Conservation (phyloP, 2,888 invertebrate species). For the Mimumesa dahlbomi region DNA sequence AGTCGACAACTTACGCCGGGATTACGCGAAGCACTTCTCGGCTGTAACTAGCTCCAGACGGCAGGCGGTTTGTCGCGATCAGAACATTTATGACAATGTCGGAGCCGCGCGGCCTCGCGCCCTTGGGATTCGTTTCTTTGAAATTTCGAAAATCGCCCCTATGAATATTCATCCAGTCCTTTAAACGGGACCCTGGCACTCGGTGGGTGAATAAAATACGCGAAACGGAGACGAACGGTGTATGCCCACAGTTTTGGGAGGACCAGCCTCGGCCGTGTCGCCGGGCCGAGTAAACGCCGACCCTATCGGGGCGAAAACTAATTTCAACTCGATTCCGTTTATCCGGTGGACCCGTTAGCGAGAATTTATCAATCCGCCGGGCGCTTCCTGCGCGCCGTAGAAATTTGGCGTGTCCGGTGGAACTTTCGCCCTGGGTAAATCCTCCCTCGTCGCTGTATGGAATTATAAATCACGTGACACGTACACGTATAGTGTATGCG, state of each 20-base stretch:
- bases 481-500: no score
- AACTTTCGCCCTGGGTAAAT: no score
- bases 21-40: slow-evolving; percentile 40
- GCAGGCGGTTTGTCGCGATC: slow-evolving; percentile 51
- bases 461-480: no score
- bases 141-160: no score
- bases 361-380: slow-evolving; percentile 18
- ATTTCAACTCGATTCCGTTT: slow-evolving; percentile 32
- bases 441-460: no score
- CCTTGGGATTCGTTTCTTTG: background rate
- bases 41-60: slow-evolving; percentile 31
- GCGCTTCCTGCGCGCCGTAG: background rate
- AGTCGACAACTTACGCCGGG: slow-evolving; percentile 19
- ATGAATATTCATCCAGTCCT: no score
- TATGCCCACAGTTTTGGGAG: no score
- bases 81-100: slow-evolving; percentile 62
- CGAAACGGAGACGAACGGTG: no score
- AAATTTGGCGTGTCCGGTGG: no score
- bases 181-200: no score
- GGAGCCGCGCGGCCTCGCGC: slow-evolving; percentile 17
- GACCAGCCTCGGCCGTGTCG: background rate
- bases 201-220: no score
- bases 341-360: slow-evolving; percentile 15
- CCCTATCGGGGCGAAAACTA: slow-evolving; percentile 23
- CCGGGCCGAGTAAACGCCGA: slow-evolving; percentile 1